Percentiles rank a stretch among this genome's conserved stretches.
Evolutionary conservation across 2,888 invertebrate genomes (phyloP).

Genomic region (Caradrina clavipalpis): DNA sequence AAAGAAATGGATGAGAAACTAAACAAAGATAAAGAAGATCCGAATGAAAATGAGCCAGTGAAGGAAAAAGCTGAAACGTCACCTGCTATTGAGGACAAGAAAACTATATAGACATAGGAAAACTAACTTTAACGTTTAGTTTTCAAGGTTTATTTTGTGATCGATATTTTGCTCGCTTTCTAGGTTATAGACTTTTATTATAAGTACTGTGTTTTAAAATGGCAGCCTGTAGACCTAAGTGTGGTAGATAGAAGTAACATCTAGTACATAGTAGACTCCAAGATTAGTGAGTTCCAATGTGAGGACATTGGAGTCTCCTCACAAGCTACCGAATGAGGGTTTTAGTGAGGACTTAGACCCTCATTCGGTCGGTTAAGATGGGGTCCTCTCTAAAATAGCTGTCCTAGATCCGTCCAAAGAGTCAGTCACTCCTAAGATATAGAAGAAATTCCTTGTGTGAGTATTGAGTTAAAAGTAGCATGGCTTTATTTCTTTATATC

Average conservation of each 20-base stretch:
- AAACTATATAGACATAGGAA: conserved; percentile 64
- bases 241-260: neutral
- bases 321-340: too few species aligned
- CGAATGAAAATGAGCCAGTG: conserved; percentile 8
- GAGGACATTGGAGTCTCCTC: too few species aligned
- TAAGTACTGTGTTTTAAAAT: neutral
- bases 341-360: too few species aligned
- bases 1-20: conserved; percentile 72
- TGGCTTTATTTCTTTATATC: too few species aligned
- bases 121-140: neutral
- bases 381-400: too few species aligned
- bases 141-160: conserved; percentile 12
- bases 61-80: conserved; percentile 24
- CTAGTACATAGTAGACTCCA: too few species aligned
- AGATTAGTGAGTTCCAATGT: too few species aligned
- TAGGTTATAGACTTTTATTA: conserved; percentile 5
- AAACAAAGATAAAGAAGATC: conserved; percentile 54
- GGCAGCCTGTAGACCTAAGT: neutral
- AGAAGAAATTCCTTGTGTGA: too few species aligned
- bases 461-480: too few species aligned
- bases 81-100: conserved; percentile 66
- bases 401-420: too few species aligned
- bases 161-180: conserved; percentile 5
- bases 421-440: too few species aligned
- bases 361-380: too few species aligned